A percentile compares a stretch with the other conserved stretches of the same genome.
Evolutionary conservation across 2,113 vertebrate genomes (phyloP).

Genomic region (Rhynchomys soricoides): DNA sequence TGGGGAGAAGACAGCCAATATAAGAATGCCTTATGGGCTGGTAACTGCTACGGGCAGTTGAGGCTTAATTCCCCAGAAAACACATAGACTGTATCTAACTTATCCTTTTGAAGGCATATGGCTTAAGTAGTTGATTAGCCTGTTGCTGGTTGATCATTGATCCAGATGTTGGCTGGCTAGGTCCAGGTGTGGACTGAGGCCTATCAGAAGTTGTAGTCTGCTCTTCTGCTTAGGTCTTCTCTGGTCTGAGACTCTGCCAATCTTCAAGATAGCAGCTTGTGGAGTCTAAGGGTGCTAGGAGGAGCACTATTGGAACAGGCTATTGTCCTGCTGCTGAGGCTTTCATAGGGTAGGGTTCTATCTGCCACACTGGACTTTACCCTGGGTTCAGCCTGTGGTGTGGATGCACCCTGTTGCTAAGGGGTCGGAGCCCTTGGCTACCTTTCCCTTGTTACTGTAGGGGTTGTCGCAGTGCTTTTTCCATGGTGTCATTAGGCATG

Average conservation of each 20-base stretch:
- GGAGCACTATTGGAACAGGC: background rate
- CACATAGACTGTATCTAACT: background rate
- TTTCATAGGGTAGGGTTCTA: background rate
- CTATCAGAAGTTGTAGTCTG: background rate
- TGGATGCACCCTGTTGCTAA: background rate
- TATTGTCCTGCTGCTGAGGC: background rate
- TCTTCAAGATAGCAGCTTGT: background rate
- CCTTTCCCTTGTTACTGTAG: background rate
- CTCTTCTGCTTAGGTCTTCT: background rate
- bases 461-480: background rate
- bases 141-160: background rate
- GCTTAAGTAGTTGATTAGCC: background rate
- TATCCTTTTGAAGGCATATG: background rate
- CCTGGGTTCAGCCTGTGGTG: background rate
- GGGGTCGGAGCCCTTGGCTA: background rate
- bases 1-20: background rate
- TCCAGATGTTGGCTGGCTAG: background rate
- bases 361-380: too few relatives aligned
- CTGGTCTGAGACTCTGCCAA: background rate
- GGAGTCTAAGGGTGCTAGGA: background rate
- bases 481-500: background rate
- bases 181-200: background rate
- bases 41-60: background rate
- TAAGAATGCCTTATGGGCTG: background rate
- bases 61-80: background rate